A percentile compares a stretch with the other conserved stretches of the same genome.
Evolutionary conservation across 2,797 vertebrate species (phyloP).

Genomic region (Sebastes melanostomus): DNA sequence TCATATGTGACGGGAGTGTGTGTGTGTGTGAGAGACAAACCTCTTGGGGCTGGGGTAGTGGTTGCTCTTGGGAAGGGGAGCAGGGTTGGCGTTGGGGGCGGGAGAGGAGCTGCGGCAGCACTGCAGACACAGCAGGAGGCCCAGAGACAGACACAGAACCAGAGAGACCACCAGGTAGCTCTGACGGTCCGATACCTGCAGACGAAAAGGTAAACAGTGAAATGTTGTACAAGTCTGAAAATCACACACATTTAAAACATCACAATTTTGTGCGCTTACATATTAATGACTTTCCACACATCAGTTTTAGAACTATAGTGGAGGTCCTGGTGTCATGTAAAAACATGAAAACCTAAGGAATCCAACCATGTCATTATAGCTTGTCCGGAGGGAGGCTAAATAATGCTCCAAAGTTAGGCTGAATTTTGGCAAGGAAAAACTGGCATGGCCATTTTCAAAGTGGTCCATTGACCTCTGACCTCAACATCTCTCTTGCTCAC

Average conservation of each 20-base stretch:
- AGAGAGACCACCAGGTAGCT: slow-evolving; percentile 92
- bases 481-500: no score
- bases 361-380: no score
- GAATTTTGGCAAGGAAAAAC: no score
- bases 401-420: no score
- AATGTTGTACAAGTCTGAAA: not conserved
- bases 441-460: no score
- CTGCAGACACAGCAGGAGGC: slow-evolving; percentile 91
- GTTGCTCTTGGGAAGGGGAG: slow-evolving; percentile 90
- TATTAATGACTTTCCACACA: no score
- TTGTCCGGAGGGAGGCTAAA: no score
- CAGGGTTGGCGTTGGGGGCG: slow-evolving; percentile 75
- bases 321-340: no score
- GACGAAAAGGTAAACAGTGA: not conserved
- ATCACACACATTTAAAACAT: not conserved
- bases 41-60: slow-evolving; percentile 97
- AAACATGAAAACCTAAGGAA: no score
- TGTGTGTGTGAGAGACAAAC: slow-evolving; percentile 64
- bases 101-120: slow-evolving; percentile 86
- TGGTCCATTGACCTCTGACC: no score
- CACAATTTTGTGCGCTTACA: no score
- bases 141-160: slow-evolving; percentile 89
- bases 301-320: no score
- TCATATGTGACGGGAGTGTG: not conserved
- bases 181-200: slow-evolving; percentile 94